These are phyloP conservation scores for Rhabdomys dilectus DNA, from an alignment of 2,113 vertebrate genomes.

Conservation along the genomic window DNA sequence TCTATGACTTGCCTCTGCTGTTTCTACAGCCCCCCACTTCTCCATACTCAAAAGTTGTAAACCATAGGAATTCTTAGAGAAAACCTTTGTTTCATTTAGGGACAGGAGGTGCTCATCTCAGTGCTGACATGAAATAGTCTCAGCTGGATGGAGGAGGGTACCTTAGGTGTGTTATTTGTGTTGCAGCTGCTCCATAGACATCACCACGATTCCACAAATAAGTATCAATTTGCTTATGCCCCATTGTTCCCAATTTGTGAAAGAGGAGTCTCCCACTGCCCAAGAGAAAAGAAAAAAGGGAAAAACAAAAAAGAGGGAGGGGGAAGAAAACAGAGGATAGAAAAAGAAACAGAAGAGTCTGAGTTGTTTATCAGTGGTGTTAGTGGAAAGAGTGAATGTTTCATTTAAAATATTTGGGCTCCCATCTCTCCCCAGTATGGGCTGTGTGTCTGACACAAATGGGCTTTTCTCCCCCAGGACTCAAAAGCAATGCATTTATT, in stretches of 20 bases:
- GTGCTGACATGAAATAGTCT: slow-evolving; percentile 74
- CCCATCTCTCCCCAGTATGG: slow-evolving; percentile 79
- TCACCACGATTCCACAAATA: slow-evolving; percentile 85
- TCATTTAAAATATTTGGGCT: slow-evolving; percentile 73
- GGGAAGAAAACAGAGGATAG: slow-evolving; percentile 77
- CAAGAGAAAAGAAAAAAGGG: slow-evolving; percentile 69
- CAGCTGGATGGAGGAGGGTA: slow-evolving; percentile 77
- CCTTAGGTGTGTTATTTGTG: slow-evolving; percentile 83
- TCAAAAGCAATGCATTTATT: slow-evolving; percentile 66
- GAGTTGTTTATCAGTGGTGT: slow-evolving; percentile 82
- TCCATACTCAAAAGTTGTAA: slow-evolving; percentile 16
- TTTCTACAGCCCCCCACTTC: slow-evolving; percentile 5
- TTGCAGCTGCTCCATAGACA: slow-evolving; percentile 83
- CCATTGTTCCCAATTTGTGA: slow-evolving; percentile 85
- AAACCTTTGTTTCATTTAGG: slow-evolving; percentile 56
- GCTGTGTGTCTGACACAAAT: slow-evolving; percentile 71
- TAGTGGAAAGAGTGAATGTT: slow-evolving; percentile 78
- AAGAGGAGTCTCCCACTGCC: slow-evolving; percentile 86
- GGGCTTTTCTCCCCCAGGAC: slow-evolving; percentile 54
- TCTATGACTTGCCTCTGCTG: slow-evolving; percentile 28
- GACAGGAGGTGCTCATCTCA: slow-evolving; percentile 70
- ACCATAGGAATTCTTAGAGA: slow-evolving; percentile 50
- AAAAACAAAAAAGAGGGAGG: slow-evolving; percentile 58
- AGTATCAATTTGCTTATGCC: slow-evolving; percentile 86
- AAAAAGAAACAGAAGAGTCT: slow-evolving; percentile 83